A percentile compares a stretch with the other conserved stretches of the same genome.
These are phyloP conservation scores for Eupithecia abbreviata DNA, from an alignment of 2,888 invertebrate genomes.

Conservation along the genomic window DNA sequence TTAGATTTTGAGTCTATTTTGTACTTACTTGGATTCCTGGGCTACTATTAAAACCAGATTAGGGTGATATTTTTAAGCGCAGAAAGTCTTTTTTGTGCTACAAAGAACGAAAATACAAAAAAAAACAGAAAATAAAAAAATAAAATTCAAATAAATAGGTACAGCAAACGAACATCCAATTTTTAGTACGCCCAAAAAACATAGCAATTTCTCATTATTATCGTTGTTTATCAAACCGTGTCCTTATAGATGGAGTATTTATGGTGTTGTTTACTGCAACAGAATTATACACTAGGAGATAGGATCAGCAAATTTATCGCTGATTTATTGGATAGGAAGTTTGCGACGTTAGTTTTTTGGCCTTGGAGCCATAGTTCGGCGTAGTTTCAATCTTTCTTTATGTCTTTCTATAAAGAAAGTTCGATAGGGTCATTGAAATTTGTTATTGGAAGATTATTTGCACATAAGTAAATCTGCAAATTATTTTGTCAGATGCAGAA, in stretches of 20 bases:
- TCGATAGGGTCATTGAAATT: background rate
- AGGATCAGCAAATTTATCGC: conserved; percentile 20
- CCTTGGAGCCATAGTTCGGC: background rate
- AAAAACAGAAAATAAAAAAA: background rate
- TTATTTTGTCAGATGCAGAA: background rate
- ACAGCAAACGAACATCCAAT: background rate
- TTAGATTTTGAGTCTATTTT: background rate
- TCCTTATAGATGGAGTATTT: conserved; percentile 22
- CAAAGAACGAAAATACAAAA: too few species aligned
- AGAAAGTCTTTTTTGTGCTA: too few species aligned
- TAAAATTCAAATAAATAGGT: background rate
- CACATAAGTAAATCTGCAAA: background rate
- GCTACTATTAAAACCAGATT: background rate
- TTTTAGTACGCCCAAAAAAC: conserved; percentile 7
- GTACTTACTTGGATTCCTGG: background rate
- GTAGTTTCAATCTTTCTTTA: background rate
- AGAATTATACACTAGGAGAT: conserved; percentile 26
- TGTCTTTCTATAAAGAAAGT: background rate
- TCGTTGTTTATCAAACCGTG: conserved; percentile 25
- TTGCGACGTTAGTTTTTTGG: conserved; percentile 16
- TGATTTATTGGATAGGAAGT: conserved; percentile 30
- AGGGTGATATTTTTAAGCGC: background rate
- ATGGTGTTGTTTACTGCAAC: conserved; percentile 32
- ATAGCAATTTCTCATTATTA: conserved; percentile 15
- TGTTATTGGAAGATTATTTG: background rate